Base-by-base conservation (phyloP, 2,797 vertebrate genomes). In the Sebastes goodei region DNA sequence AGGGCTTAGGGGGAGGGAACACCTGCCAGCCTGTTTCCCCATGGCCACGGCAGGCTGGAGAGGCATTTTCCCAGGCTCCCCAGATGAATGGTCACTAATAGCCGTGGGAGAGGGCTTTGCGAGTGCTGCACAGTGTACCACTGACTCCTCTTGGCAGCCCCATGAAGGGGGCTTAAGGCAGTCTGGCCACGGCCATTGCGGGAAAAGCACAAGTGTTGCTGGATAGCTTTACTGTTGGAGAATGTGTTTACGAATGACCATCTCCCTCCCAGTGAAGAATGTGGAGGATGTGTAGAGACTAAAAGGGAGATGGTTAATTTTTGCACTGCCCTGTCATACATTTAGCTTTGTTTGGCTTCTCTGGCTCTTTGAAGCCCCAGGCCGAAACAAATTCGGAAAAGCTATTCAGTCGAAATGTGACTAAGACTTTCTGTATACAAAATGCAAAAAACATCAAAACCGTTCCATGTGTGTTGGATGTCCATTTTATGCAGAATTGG, bases 31-130 rank as follows among this genome's bases (percentile, higher is more conserved):
- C 95, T 89, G 80, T 95, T 95, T 86, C 93, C 93, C 92, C 92
- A 93, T 94, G 92, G 94, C 95, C 96, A 93, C 88, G 88, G 89
- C 94, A 93, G 90, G 93, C 95, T 95, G 92, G 86, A 88, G 92
- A 97, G 95, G 95, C 95, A 93, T 97, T 97, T 97, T 97, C 95
- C 96, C 97, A 97, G 97, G 97, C 96, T 96, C 96, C 95, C 93
- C 94, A 95, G 91, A 90, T 95, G 95, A 96, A 95, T 93, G 95
- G 94, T 95, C 95, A 93, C 71, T 94, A 95, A 96, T 93, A 96
- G 96, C 96, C 94, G 93, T 96, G 96, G 96, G 96, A 97, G 96
- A 97, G 93, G 94, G 94, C 96, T 97, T 96, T 96, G 94, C 92
- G 86, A 91, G 91, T 91, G 82, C 94, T 95, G 87, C 90, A 76